Percentiles rank a stretch among this genome's conserved stretches.
phyloP scores from a whole-genome alignment of 2,888 invertebrate genomes.

The Lottia scabra region DNA sequence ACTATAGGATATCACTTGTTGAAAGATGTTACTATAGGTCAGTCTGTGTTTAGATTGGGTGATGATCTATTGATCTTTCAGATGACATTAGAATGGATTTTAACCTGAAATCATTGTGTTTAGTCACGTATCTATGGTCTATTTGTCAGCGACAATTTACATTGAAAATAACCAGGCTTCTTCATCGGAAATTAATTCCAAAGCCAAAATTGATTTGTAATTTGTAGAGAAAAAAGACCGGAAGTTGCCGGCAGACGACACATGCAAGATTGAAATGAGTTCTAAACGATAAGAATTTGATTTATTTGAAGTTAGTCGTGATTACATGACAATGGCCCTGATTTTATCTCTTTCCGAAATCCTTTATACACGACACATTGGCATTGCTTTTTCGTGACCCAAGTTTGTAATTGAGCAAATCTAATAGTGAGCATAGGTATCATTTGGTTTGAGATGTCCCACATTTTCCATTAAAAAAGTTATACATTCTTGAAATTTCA shows the following conservation, averaged over 20 bases:
- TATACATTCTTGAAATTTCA: too few species aligned
- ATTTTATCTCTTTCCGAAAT: too few species aligned
- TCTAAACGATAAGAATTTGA: neutral
- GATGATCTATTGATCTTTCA: constrained; percentile 1
- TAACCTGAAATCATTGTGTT: neutral
- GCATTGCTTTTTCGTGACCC: too few species aligned
- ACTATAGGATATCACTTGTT: neutral
- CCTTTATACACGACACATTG: too few species aligned
- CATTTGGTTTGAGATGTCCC: too few species aligned
- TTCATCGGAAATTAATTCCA: constrained; percentile 1
- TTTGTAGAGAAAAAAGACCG: neutral
- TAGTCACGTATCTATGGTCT: constrained; percentile 4
- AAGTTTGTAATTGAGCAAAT: too few species aligned
- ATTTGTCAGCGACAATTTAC: neutral
- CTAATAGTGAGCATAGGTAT: too few species aligned
- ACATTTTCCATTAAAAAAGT: too few species aligned
- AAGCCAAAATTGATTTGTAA: constrained; percentile 2
- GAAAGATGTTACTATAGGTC: neutral
- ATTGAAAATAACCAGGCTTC: neutral
- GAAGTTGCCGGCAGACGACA: neutral
- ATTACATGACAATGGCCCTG: neutral
- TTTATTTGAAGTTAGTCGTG: neutral
- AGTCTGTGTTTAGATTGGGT: neutral
- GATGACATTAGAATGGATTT: neutral
- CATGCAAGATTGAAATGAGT: constrained; percentile 1